These are phyloP conservation scores for Rhinoraja longicauda DNA, from an alignment of 2,797 vertebrate species.

Conservation along the genomic window DNA sequence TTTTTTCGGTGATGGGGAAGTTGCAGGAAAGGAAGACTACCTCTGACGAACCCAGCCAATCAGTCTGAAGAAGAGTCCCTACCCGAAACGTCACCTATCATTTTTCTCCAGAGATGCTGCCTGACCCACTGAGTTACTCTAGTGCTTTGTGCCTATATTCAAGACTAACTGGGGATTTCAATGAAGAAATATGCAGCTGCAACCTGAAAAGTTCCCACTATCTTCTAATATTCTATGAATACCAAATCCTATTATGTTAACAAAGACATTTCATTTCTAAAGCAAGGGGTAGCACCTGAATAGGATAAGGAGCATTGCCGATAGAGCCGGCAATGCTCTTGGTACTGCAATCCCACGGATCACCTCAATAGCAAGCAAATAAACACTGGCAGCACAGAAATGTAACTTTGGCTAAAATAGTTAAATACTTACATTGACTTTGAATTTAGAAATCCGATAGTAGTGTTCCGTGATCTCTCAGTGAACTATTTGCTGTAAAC, in stretches of 20 bases:
- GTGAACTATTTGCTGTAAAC: not conserved
- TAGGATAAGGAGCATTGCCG: no score
- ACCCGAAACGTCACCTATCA: no score
- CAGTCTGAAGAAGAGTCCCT: no score
- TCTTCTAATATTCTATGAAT: not conserved
- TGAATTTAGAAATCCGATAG: not conserved
- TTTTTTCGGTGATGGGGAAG: not conserved
- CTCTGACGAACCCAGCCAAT: no score
- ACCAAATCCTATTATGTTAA: not conserved
- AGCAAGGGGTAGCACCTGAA: not conserved
- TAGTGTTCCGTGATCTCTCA: not conserved
- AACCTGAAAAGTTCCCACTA: not conserved
- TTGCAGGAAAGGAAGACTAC: not conserved
- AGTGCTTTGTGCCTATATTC: no score
- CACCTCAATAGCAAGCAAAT: not conserved
- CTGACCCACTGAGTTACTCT: no score
- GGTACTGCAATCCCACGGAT: not conserved
- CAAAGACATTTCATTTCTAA: not conserved
- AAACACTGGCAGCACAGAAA: not conserved
- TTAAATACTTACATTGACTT: slow-evolving; percentile 4
- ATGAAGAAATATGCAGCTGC: not conserved
- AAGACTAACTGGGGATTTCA: not conserved
- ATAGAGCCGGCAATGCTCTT: no score
- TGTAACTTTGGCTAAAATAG: not conserved
- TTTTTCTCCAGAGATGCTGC: no score